phyloP scores from a whole-genome alignment of 2,113 vertebrate genomes.

The Elephantulus edwardii region DNA sequence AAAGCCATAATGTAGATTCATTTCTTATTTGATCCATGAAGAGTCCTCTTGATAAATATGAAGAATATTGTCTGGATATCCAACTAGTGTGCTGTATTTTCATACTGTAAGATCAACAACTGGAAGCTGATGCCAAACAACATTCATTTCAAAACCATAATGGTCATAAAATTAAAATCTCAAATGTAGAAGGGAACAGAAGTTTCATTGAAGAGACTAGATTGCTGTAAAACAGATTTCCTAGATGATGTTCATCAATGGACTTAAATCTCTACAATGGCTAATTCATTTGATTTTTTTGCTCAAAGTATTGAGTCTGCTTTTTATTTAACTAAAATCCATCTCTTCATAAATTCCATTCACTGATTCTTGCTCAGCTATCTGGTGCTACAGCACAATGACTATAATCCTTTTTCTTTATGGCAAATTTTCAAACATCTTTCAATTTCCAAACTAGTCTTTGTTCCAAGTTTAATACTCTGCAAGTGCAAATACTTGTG shows the following conservation, averaged over 20 bases:
- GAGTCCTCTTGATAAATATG: accelerated
- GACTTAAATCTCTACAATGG: neutral
- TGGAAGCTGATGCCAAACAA: neutral
- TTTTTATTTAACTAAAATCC: neutral
- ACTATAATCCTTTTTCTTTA: neutral
- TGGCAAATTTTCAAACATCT: neutral
- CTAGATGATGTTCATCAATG: neutral
- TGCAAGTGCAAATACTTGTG: neutral
- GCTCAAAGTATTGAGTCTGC: neutral
- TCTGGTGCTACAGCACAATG: neutral
- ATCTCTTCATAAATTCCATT: neutral
- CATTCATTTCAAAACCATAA: neutral
- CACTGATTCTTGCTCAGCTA: neutral
- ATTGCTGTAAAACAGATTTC: neutral
- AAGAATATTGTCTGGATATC: neutral
- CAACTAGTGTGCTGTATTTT: neutral
- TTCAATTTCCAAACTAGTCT: neutral
- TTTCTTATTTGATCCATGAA: neutral
- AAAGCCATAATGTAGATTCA: neutral
- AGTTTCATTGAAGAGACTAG: neutral
- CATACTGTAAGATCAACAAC: neutral
- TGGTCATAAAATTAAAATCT: neutral
- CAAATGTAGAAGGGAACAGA: neutral
- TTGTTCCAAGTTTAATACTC: neutral
- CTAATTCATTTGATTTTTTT: neutral